A percentile compares a stretch with the other conserved stretches of the same genome.
Evolutionary conservation across 1,140 invertebrate species (phyloP).

Genomic region (Argopecten irradians): DNA sequence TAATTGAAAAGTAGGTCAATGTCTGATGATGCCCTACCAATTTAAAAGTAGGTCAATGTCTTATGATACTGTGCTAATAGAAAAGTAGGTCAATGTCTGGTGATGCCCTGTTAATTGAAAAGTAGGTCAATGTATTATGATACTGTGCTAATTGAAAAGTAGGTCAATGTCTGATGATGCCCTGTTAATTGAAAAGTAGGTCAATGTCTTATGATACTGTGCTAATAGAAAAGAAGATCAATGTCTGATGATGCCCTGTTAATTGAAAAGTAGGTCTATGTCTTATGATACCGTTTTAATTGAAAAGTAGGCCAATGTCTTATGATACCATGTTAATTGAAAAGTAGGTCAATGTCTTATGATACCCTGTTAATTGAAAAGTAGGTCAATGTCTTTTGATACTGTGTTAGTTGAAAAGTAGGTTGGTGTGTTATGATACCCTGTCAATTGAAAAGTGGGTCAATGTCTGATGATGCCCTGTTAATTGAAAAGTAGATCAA

Average conservation of each 20-base stretch:
- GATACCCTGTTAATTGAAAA: not conserved
- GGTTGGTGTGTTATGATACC: too few relatives aligned
- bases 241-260: not conserved
- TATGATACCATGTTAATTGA: not conserved
- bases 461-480: too few relatives aligned
- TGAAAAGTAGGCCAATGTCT: not conserved
- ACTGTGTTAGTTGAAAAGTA: not conserved
- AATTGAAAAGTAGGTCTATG: not conserved
- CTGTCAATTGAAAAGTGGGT: too few relatives aligned
- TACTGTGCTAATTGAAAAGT: not conserved
- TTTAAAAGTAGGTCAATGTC: not conserved
- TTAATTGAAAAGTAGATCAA: too few relatives aligned
- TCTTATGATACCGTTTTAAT: not conserved
- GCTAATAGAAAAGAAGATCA: not conserved
- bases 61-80: not conserved
- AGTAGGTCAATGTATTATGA: not conserved
- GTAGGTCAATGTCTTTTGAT: not conserved
- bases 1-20: not conserved
- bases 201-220: not conserved
- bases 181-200: not conserved
- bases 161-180: not conserved
- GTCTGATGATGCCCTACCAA: not conserved
- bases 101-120: not conserved
- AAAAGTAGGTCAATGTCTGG: too few relatives aligned
- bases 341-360: not conserved